Evolutionary conservation across 1,140 invertebrate genomes (phyloP).

Genomic region (Heterodera schachtii): DNA sequence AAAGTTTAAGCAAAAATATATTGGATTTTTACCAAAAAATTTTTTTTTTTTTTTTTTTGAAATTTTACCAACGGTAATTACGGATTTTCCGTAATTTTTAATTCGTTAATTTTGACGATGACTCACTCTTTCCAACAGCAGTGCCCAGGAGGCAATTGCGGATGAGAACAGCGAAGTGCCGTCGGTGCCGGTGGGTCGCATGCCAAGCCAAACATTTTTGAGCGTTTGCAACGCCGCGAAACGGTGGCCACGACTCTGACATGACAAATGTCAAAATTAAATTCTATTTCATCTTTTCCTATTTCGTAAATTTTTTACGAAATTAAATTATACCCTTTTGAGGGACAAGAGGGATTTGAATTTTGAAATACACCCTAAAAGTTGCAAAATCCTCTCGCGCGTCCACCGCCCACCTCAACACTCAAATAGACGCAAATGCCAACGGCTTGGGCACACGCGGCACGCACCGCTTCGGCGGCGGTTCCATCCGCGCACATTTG

Average conservation of each 20-base stretch:
- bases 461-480: constrained; percentile 25
- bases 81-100: no score
- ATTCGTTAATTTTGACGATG: no score
- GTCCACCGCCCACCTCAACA: constrained; percentile 27
- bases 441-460: constrained; percentile 43
- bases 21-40: no score
- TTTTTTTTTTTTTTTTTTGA: constrained; percentile 9
- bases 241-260: constrained; percentile 26
- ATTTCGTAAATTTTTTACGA: no score
- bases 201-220: constrained; percentile 35
- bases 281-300: no score
- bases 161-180: constrained; percentile 41
- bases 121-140: constrained; percentile 42
- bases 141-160: constrained; percentile 42
- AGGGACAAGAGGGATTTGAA: no score
- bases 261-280: no score
- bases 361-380: no score
- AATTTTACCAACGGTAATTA: neutral
- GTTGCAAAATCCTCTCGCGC: no score
- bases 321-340: no score
- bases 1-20: neutral
- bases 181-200: constrained; percentile 30
- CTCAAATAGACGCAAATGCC: constrained; percentile 52
- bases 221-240: constrained; percentile 43
- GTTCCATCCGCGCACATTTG: constrained; percentile 19